Conservation (phyloP, 2,888 invertebrate species). For the Acanthococcus lagerstroemiae region DNA sequence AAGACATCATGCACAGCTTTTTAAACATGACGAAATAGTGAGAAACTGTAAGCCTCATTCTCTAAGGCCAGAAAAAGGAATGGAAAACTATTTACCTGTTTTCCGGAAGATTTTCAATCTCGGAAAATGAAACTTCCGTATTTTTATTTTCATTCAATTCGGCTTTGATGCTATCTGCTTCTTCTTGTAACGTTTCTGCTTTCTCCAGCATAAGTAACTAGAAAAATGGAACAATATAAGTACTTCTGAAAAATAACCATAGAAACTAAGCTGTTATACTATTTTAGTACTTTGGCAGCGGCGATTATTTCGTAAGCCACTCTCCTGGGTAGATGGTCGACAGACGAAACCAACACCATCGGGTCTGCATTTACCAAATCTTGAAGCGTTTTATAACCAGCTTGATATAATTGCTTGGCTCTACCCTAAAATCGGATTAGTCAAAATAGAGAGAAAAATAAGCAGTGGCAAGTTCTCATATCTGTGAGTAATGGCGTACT, state of each 20-base stretch:
- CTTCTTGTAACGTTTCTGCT: constrained; percentile 75
- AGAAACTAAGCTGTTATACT: background rate
- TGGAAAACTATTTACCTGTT: constrained; percentile 8
- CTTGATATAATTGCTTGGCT: constrained; percentile 70
- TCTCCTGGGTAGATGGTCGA: constrained; percentile 62
- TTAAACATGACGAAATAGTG: too few relatives aligned
- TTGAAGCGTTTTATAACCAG: constrained; percentile 69
- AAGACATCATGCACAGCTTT: too few relatives aligned
- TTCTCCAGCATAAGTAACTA: constrained; percentile 73
- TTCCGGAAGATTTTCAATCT: background rate
- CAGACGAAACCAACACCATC: constrained; percentile 49
- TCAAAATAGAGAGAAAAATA: too few relatives aligned
- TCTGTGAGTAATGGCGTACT: constrained; percentile 49
- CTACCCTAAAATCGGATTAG: constrained; percentile 64
- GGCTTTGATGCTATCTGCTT: constrained; percentile 65
- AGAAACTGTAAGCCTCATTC: too few relatives aligned
- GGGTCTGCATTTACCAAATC: constrained; percentile 64
- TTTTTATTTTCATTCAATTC: constrained; percentile 41
- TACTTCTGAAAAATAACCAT: background rate
- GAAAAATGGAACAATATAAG: constrained; percentile 37
- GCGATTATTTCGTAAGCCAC: constrained; percentile 72
- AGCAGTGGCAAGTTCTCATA: background rate
- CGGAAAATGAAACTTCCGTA: background rate
- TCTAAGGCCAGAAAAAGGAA: background rate
- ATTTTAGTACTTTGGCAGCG: constrained; percentile 62